A percentile compares a stretch with the other conserved stretches of the same genome.
These are phyloP conservation scores for Spinus olivaceus DNA, from an alignment of 2,797 vertebrate genomes.

Conservation along the genomic window DNA sequence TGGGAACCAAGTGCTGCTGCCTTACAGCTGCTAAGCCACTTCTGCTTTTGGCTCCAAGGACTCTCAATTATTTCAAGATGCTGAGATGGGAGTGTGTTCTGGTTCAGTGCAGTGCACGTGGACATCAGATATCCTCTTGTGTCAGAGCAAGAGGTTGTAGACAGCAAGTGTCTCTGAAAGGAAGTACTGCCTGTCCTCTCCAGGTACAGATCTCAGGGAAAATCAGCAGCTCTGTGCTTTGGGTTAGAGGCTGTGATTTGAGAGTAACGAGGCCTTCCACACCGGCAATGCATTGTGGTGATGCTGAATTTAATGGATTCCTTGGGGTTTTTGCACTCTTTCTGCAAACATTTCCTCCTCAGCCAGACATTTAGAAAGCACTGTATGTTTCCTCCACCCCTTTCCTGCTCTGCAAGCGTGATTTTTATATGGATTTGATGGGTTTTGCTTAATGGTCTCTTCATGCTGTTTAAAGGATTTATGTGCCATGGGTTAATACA, in stretches of 20 bases:
- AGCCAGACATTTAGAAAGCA: background rate
- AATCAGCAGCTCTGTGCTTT: background rate
- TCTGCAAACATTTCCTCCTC: background rate
- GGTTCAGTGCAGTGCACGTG: background rate
- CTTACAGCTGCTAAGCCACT: background rate
- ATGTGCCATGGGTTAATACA: background rate
- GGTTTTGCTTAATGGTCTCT: background rate
- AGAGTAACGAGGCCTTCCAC: background rate
- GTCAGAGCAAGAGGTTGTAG: background rate
- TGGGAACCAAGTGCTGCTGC: background rate
- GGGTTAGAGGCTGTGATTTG: background rate
- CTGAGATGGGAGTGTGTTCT: background rate
- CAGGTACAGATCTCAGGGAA: background rate
- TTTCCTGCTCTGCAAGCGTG: background rate
- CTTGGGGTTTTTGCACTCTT: background rate
- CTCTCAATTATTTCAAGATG: background rate
- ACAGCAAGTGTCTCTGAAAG: background rate
- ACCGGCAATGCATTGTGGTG: background rate
- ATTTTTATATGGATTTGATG: background rate
- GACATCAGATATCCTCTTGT: background rate
- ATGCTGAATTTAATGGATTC: constrained; percentile 1
- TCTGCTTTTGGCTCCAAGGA: background rate
- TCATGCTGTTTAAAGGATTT: constrained; percentile 1
- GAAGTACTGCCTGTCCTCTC: background rate
- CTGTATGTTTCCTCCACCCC: background rate